These are phyloP conservation scores for Catharus bicknelli DNA, from an alignment of 2,113 vertebrate genomes.

Conservation along the genomic window DNA sequence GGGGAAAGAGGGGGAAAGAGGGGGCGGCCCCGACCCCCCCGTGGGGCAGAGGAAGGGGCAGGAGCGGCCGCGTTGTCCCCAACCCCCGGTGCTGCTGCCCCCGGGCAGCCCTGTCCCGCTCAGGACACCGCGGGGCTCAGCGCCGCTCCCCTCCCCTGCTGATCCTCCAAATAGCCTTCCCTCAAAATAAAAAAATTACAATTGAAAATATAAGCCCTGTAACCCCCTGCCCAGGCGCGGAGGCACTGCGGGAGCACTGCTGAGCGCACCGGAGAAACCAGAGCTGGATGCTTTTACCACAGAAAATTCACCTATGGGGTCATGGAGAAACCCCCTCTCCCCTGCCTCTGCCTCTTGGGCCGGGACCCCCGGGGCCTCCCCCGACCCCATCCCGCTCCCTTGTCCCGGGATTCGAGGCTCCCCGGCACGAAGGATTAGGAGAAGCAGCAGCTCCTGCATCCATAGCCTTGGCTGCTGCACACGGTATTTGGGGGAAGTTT, in stretches of 20 bases:
- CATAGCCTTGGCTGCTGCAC: fast-evolving
- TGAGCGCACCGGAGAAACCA: fast-evolving
- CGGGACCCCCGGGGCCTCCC: no score
- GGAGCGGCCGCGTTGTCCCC: no score
- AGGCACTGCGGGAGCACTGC: neutral
- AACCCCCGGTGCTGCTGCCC: neutral
- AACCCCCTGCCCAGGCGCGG: neutral
- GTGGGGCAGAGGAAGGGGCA: neutral
- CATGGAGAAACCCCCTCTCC: neutral
- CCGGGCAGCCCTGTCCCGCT: neutral
- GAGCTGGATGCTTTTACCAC: neutral
- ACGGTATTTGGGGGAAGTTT: neutral
- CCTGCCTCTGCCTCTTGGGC: no score
- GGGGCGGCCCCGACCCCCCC: neutral
- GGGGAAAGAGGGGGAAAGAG: neutral
- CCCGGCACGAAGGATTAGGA: neutral
- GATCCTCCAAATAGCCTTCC: neutral
- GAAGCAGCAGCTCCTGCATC: neutral
- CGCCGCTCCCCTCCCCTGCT: neutral
- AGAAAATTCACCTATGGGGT: fast-evolving
- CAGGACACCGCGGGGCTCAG: neutral
- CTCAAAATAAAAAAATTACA: neutral
- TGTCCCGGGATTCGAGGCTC: neutral
- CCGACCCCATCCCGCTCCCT: neutral
- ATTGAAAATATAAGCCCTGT: neutral